Base-by-base conservation (phyloP, 30 jellyfish, hydroid and myxozoan species). In the Mastigias papua region DNA sequence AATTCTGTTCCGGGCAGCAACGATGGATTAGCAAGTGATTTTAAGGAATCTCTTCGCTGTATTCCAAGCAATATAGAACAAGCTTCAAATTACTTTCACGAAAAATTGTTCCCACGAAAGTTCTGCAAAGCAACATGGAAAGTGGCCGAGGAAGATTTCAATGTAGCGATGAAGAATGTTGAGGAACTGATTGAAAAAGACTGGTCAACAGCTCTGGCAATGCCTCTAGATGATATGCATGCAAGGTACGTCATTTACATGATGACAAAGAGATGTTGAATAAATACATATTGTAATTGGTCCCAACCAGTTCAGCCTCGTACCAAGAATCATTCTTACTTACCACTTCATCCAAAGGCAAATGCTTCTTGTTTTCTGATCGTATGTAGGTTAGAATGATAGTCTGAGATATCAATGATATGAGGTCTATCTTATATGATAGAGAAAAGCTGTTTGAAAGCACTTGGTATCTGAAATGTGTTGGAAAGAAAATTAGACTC, bases 1-100 rank as follows among this genome's bases (percentile, higher is more conserved):
- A 42, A 42, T 42, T 42, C 54, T 42, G 54, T 42, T 42, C 54
- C 54, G 54, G 54, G 13, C 54, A 60, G 72, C 72, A 60, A 27
- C 33, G 79, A 83, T 29, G 93, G 93, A 23, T 57, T 46, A 3
- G 93, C 87, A 23, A 27, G 57, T 30, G 93, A 83, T 50, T 83
- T 83, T 75, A 69, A 83, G 49, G 31, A 17, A 1, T 9, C 54
- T 15, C 48, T 21, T 35, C 23, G 67, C 49, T 23, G 48, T 15
- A 42, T 83, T 26, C 87, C 87, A 23, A 6, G 27, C 19, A 22
- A 29, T 42, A 82, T 82, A 1, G 73, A 34, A 0, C 25, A 49
- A 65, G 77, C 93, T 34, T 28, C 65, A 28, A 61, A 48, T 17
- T 69, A 34, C 49, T 16, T 83, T 17, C 87, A 83, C 73, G 35